Percentiles rank a stretch among this genome's conserved stretches.
Conservation (phyloP, 2,888 invertebrate genomes). For the Pristionchus mayeri region DNA sequence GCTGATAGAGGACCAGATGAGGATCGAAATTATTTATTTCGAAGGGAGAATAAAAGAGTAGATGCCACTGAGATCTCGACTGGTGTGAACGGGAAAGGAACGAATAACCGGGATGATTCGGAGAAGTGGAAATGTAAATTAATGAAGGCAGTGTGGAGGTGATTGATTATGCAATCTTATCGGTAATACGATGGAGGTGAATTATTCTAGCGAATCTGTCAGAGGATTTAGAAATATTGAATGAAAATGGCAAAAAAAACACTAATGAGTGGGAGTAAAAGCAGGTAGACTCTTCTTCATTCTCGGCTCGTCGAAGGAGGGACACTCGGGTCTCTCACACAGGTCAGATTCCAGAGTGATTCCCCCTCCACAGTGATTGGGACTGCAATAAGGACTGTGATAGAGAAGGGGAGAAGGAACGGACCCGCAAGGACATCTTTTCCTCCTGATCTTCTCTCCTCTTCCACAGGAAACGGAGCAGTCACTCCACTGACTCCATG, state of each 20-base stretch:
- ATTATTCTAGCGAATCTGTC: neutral
- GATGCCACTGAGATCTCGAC: slow-evolving; percentile 17
- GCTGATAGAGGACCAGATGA: too few species aligned
- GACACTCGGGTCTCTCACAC: slow-evolving; percentile 44
- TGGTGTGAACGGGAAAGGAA: neutral
- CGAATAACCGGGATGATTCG: neutral
- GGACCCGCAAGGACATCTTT: slow-evolving; percentile 64
- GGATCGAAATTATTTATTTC: slow-evolving; percentile 6
- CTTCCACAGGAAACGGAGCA: slow-evolving; percentile 64
- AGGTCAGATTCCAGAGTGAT: slow-evolving; percentile 46
- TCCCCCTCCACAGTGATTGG: slow-evolving; percentile 46
- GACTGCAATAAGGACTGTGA: neutral
- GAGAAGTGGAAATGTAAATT: too few species aligned
- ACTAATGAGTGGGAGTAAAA: neutral
- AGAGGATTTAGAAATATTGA: neutral
- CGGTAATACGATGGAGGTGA: too few species aligned
- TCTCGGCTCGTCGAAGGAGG: neutral
- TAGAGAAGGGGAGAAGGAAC: neutral
- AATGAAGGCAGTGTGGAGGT: too few species aligned
- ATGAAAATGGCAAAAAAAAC: neutral
- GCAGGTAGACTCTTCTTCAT: slow-evolving; percentile 34
- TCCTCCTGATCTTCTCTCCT: slow-evolving; percentile 60
- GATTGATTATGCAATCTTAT: too few species aligned
- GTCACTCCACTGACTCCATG: slow-evolving; percentile 66
- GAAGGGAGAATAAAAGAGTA: neutral